Percentiles rank a stretch among this genome's conserved stretches.
These are phyloP conservation scores for Deroplatys truncata DNA, from an alignment of 2,888 invertebrate species.

Conservation along the genomic window DNA sequence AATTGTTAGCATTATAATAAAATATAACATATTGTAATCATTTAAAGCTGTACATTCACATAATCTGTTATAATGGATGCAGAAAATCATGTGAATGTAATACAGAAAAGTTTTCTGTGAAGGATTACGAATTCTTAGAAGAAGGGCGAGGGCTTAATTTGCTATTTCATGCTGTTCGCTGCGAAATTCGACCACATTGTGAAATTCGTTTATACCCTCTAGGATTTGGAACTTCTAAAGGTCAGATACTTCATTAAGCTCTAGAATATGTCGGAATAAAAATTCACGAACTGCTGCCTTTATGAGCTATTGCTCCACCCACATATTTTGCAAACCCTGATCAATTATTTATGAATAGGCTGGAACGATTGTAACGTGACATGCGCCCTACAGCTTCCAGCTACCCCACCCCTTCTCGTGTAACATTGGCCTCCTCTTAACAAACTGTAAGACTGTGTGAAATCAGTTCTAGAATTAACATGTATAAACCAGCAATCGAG, in stretches of 20 bases:
- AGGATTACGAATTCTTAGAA: no score
- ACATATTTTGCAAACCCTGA: not conserved
- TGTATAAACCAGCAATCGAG: not conserved
- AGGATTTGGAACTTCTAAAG: not conserved
- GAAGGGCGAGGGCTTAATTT: no score
- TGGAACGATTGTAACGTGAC: not conserved
- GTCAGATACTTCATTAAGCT: not conserved
- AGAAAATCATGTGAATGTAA: no score
- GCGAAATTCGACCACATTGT: not conserved
- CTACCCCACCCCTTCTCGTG: not conserved
- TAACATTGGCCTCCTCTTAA: not conserved
- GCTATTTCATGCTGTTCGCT: not conserved
- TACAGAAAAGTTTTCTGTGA: no score
- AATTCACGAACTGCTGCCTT: not conserved
- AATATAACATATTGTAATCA: no score
- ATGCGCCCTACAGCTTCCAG: not conserved
- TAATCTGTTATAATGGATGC: no score
- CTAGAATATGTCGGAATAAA: not conserved
- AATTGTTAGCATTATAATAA: no score
- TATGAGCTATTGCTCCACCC: not conserved
- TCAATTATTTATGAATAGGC: not conserved
- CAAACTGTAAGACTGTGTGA: not conserved
- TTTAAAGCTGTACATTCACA: no score
- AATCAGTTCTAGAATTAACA: not conserved
- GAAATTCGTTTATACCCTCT: not conserved